phyloP scores from a whole-genome alignment of 2,113 vertebrate genomes.

The Myotis brandtii region DNA sequence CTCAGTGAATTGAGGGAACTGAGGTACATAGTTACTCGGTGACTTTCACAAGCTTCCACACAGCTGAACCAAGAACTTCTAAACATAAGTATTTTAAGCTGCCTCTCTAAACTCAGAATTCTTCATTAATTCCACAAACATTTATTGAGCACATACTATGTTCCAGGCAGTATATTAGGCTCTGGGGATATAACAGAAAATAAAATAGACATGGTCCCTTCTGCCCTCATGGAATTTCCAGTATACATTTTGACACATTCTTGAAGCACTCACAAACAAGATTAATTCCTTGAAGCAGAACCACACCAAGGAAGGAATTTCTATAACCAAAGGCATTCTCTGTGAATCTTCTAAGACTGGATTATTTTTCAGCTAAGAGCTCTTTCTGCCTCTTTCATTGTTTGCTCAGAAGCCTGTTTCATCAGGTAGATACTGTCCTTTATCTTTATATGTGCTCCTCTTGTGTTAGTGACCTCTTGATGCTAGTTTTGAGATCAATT shows the following conservation, averaged over 20 bases:
- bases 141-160: slow-evolving; percentile 31
- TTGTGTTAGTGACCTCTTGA: slow-evolving; percentile 14
- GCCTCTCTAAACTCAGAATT: slow-evolving; percentile 12
- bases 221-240: slow-evolving; percentile 35
- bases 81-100: slow-evolving; percentile 25
- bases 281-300: slow-evolving; percentile 24
- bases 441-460: not conserved
- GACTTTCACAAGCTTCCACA: not conserved
- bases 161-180: not conserved
- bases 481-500: not conserved
- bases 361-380: not conserved
- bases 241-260: slow-evolving; percentile 26
- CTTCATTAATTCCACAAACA: slow-evolving; percentile 30
- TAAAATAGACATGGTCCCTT: slow-evolving; percentile 21
- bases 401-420: slow-evolving; percentile 4
- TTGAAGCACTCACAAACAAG: slow-evolving; percentile 17
- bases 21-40: not conserved
- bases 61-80: not conserved
- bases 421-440: not conserved
- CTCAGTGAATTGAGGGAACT: slow-evolving; percentile 30
- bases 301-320: slow-evolving; percentile 16
- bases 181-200: slow-evolving; percentile 8
- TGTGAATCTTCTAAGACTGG: not conserved
- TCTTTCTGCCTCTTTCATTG: not conserved
- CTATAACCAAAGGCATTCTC: slow-evolving; percentile 17